Evolutionary conservation across 64 coral and sea anemone species (phyloP), one percentile per base, ranked within the genome.

Genomic region (Orbicella faveolata): DNA sequence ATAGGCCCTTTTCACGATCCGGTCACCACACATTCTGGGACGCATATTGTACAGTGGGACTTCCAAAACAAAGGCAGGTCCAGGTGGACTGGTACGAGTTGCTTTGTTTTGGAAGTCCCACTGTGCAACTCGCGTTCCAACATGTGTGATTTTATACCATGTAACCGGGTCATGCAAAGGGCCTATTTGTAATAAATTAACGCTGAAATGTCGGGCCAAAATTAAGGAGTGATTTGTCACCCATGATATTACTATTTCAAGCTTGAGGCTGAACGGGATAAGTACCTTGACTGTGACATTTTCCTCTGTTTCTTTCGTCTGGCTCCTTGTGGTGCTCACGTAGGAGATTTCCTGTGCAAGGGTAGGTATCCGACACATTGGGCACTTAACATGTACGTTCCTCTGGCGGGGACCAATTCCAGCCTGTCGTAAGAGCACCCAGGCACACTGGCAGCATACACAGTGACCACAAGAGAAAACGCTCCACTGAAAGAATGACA

Each of bases 401-500:
- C 94, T 88, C 21, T 87, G 83, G 11, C 88, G 81, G 52, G 96
- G 88, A 84, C 93, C 91, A 61, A 90, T 77, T 61, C 94, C 91
- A 36, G 91, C 87, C 53, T 95, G 96, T 41, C 89, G 87, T 68
- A 98, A 77, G 64, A 98, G 93, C 44, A 95, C 96, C 96, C 96
- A 98, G 66, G 90, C 84, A 86, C 96, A 98, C 12, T 93, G 90
- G 73, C 96, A 98, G 89, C 96, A 98, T 20, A 88, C 88, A 51
- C 96, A 98, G 61, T 98, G 96, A 30, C 96, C 96, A 80, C 96
- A 98, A 1, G 93, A 93, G 75, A 98, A 98, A 13, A 98, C 96
- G 89, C 94, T 98, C 96, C 96, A 98, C 96, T 98, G 91, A 93
- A 93, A 81, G 15, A 16, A 90, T n/a, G 17, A 44, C 4, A n/a